Evolutionary conservation across 2,797 vertebrate species (phyloP).

Genomic region (Mus minutoides): DNA sequence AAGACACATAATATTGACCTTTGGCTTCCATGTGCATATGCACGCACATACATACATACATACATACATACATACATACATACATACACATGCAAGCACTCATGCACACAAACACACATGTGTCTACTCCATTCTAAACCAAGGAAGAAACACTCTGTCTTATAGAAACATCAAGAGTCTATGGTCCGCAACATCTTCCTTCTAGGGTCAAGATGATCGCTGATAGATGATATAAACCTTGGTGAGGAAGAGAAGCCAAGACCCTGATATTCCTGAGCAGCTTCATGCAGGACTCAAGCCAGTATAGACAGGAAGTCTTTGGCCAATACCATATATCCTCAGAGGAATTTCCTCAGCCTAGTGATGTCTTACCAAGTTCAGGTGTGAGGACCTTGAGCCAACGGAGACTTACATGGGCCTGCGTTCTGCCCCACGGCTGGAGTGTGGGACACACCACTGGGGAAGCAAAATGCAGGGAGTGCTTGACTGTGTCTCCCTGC

Average conservation of each 20-base stretch:
- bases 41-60: not conserved
- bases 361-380: not conserved
- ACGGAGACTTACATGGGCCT: not conserved
- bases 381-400: not conserved
- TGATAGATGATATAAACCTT: not conserved
- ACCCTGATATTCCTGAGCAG: not conserved
- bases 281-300: not conserved
- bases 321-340: not conserved
- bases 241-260: not conserved
- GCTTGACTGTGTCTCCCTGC: no score
- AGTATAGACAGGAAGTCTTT: not conserved
- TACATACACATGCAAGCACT: not conserved
- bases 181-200: not conserved
- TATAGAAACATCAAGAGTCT: not conserved
- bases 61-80: not conserved
- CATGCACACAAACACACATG: not conserved
- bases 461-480: no score
- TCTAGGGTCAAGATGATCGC: no score
- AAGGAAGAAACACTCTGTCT: not conserved
- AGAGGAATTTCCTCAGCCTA: not conserved
- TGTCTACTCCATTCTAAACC: not conserved
- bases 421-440: no score
- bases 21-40: not conserved
- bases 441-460: no score
- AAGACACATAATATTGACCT: not conserved